Evolutionary conservation across 2,888 invertebrate species (phyloP).

Genomic region (Oscheius onirici): DNA sequence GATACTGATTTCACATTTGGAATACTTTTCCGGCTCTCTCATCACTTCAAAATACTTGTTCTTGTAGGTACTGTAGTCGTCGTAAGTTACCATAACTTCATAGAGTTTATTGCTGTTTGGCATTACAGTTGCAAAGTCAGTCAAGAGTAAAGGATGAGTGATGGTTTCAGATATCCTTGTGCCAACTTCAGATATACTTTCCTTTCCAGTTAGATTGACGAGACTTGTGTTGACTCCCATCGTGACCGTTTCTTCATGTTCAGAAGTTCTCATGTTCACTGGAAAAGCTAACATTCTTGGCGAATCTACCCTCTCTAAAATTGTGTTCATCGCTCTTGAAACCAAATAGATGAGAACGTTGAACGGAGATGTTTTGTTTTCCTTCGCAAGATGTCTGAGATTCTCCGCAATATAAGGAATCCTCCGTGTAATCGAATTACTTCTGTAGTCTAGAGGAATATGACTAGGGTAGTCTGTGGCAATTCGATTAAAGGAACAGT

Average conservation of each 20-base stretch:
- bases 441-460: neutral
- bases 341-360: neutral
- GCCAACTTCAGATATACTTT: neutral
- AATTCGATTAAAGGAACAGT: neutral
- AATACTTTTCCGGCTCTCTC: slow-evolving; percentile 7
- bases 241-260: neutral
- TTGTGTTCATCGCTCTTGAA: neutral
- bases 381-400: neutral
- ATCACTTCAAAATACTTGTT: slow-evolving; percentile 14
- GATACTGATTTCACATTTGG: slow-evolving; percentile 25
- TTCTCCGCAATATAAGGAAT: neutral
- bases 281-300: slow-evolving; percentile 3
- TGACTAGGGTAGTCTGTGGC: neutral
- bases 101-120: slow-evolving; percentile 1
- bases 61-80: slow-evolving; percentile 20
- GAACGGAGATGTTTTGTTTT: neutral
- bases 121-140: neutral
- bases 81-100: slow-evolving; percentile 34
- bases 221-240: slow-evolving; percentile 19
- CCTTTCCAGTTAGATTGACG: neutral
- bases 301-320: neutral
- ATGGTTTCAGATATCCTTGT: neutral
- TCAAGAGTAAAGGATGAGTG: neutral
- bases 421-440: neutral
- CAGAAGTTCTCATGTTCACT: slow-evolving; percentile 1